Evolutionary conservation across 2,797 vertebrate species (phyloP).

Genomic region (Tenualosa ilisha): DNA sequence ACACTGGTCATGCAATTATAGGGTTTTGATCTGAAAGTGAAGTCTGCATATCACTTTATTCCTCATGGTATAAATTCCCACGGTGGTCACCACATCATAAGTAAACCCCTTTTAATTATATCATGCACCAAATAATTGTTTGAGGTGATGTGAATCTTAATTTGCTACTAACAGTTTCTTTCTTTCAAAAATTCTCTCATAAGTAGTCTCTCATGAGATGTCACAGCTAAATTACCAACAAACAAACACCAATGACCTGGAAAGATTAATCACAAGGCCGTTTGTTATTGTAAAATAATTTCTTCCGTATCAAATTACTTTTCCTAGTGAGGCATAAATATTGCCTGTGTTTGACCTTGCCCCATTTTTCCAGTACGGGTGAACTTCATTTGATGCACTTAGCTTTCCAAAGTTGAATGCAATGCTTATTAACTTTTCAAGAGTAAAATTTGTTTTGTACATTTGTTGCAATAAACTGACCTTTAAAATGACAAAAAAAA

Average conservation of each 20-base stretch:
- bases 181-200: neutral
- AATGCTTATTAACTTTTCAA: neutral
- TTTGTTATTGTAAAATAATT: slow-evolving; percentile 8
- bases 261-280: slow-evolving; percentile 10
- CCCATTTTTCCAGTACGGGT: neutral
- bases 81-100: neutral
- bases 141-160: slow-evolving; percentile 15
- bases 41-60: neutral
- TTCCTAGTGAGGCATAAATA: neutral
- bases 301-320: neutral
- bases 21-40: neutral
- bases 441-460: neutral
- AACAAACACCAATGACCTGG: slow-evolving; percentile 15
- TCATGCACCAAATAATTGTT: slow-evolving; percentile 2
- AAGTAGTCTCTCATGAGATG: neutral
- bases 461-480: neutral
- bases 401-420: neutral
- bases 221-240: slow-evolving; percentile 4
- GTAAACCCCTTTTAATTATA: neutral
- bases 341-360: neutral
- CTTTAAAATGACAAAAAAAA: neutral
- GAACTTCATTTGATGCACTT: neutral
- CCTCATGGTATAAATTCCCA: neutral
- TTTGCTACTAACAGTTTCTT: slow-evolving; percentile 2
- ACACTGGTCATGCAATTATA: neutral